Base-by-base conservation (phyloP, 2,113 vertebrate species). In the Gymnorhina tibicen region DNA sequence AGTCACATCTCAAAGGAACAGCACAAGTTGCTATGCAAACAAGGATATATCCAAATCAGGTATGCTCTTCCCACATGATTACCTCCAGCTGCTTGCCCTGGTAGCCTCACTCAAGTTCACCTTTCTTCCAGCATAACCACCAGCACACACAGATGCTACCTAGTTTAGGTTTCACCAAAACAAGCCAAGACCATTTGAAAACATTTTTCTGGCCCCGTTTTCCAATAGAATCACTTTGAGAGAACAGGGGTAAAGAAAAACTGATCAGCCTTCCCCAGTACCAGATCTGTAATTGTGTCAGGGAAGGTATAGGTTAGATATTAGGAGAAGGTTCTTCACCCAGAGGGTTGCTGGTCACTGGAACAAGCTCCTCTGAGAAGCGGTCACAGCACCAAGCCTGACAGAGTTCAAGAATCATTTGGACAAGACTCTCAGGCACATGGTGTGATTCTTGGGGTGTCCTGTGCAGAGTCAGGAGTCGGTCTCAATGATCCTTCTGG, bases 191-290 rank as follows among this genome's bases (percentile, higher is more conserved):
- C 20, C 30, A 16, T 32, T 58, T 28, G 64, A 68, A n/a, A 16
- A 70, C 41, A 42, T 72, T 76, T 67, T 87, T 85, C 52, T 68
- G 58, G 42, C 30, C 22, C 79, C n/a, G 18, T 42, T 91, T 80
- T 77, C 70, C 75, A 88, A 19, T 1, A 0, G 32, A 53, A 53
- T 49, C 18, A 21, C 35, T 91, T 44, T 37, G 37, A 73, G 20
- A 58, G 26, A 91, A 75, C 0, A 0, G 22, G 10, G 3, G 6
- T 60, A 67, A 76, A n/a, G n/a, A 44, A 77, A 58, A 30, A 59
- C 20, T n/a, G 13, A 85, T 42, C 49, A 68, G 42, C 18, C 22
- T 66, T 66, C 62, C 46, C 59, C 5, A 0, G 82, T 2, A 74
- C 39, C 23, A 74, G 33, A 55, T 60, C 50, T 46, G 32, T 41